phyloP scores from a whole-genome alignment of 2,797 vertebrate genomes.

The Dipus sagitta region DNA sequence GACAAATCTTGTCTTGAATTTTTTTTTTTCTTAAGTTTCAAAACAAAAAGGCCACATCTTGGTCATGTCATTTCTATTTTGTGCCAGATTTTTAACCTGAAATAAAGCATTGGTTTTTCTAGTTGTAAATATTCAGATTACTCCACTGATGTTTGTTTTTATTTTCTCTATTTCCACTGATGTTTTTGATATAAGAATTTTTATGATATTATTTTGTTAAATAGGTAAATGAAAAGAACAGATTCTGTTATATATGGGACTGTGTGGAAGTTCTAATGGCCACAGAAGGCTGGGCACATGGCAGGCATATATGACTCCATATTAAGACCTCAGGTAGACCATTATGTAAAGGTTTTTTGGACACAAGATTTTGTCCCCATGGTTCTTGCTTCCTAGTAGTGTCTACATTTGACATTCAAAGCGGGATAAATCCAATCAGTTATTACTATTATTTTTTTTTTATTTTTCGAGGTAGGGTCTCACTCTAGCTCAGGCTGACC shows the following conservation, averaged over 20 bases:
- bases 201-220: slow-evolving; percentile 53
- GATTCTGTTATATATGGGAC: neutral
- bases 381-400: neutral
- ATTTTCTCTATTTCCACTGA: too few relatives aligned
- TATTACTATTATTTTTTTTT: too few relatives aligned
- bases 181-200: slow-evolving; percentile 30
- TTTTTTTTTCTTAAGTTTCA: neutral
- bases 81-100: slow-evolving; percentile 46
- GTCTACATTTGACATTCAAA: slow-evolving; percentile 37
- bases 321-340: neutral
- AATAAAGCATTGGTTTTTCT: slow-evolving; percentile 25
- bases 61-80: slow-evolving; percentile 28
- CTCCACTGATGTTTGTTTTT: slow-evolving; percentile 4
- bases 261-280: neutral
- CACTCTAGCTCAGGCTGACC: too few relatives aligned
- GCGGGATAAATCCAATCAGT: neutral
- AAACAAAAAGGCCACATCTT: slow-evolving; percentile 19
- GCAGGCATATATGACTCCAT: neutral
- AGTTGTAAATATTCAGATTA: slow-evolving; percentile 49
- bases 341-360: neutral
- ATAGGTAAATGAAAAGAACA: neutral
- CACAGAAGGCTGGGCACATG: too few relatives aligned
- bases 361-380: neutral
- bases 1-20: slow-evolving; percentile 20
- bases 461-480: too few relatives aligned